A percentile compares a stretch with the other conserved stretches of the same genome.
Conservation (phyloP, 2,888 invertebrate genomes). For the Eristalis tenax region DNA sequence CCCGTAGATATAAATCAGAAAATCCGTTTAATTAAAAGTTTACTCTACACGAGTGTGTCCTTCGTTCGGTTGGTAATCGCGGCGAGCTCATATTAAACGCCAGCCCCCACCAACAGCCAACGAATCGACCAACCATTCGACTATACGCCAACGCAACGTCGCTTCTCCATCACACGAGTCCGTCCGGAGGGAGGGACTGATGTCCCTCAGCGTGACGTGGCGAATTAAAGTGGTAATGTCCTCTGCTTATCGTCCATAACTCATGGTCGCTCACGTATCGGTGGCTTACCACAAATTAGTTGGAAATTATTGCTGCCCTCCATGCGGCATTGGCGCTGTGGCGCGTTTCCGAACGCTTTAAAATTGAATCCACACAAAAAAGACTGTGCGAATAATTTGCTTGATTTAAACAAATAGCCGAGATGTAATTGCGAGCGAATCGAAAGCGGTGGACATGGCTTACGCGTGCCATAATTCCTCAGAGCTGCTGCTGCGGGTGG, state of each 20-base stretch:
- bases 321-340: not conserved
- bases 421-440: not conserved
- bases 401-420: constrained; percentile 39
- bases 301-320: constrained; percentile 62
- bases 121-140: not conserved
- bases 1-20: constrained; percentile 71
- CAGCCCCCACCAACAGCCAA: not conserved
- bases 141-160: constrained; percentile 6
- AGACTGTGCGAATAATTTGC: constrained; percentile 32
- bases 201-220: constrained; percentile 1
- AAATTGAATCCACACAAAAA: constrained; percentile 56
- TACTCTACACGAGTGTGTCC: constrained; percentile 40
- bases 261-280: constrained; percentile 72
- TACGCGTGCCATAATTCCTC: not conserved
- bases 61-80: constrained; percentile 59
- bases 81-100: constrained; percentile 64
- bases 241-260: constrained; percentile 69
- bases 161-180: not conserved
- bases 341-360: constrained; percentile 58
- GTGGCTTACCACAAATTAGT: constrained; percentile 72
- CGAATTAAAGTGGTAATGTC: constrained; percentile 49
- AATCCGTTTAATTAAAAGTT: constrained; percentile 73
- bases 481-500: not conserved
- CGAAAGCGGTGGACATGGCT: not conserved
- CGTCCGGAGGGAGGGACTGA: not conserved